Base-by-base conservation (phyloP, 2,797 vertebrate species). In the Danio kyathit region DNA sequence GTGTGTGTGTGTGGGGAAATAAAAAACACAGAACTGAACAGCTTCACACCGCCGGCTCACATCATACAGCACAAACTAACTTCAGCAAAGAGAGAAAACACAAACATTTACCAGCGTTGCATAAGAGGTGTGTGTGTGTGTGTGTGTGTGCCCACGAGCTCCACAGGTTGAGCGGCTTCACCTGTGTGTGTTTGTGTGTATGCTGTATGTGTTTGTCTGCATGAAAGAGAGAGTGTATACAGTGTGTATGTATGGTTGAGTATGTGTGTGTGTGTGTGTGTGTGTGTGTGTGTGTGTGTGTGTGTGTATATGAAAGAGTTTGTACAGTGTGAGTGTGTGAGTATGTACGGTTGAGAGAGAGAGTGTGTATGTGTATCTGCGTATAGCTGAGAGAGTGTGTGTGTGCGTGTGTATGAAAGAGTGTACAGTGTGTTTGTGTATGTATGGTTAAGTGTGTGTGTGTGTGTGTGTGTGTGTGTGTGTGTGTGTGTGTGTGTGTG, bases 191-290 rank as follows among this genome's bases (percentile, higher is more conserved):
- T 19, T 29, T 41, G 66, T 65, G 46, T 52, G 6, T 61, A 16
- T 60, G 29, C 51, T 52, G 6, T 61, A 16, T 60, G 29, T 51
- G 19, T 61, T 61, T 59, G 41, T 80, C n/a, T 79, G 17, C 16
- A 29, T n/a, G n/a, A n/a, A n/a, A n/a, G n/a, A n/a, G n/a, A 29
- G 29, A 29, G 72, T 48, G 51, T 41, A 14, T 56, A 10, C 7
- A 10, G 3, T 38, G 29, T 3, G 14, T 16, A 49, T 16, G 13
- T 6, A 51, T 10, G 5, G 38, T 38, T 48, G 46, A 63, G 40
- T 59, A 38, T 61, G 21, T 71, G 7, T 57, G 16, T 60, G 6
- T 38, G 17, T 29, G 74, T 54, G 17, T 74, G 49, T 66, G 17
- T 40, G 7, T 49, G 69, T 54, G 46, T 49, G n/a, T 29, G 49